phyloP scores from a whole-genome alignment of 2,888 invertebrate genomes.

The Chloroclystis v-ata region DNA sequence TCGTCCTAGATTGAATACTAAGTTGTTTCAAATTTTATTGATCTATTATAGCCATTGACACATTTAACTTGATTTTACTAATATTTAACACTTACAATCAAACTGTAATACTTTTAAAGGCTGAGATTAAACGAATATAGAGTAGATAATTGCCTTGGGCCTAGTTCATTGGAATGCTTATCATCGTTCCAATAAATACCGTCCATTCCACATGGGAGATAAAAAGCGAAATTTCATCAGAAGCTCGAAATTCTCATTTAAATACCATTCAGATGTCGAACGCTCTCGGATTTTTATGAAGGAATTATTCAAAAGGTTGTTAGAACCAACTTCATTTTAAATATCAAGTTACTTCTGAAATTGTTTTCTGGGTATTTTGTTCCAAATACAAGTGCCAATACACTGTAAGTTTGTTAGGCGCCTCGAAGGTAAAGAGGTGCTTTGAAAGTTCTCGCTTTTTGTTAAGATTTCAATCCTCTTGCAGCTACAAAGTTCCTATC shows the following conservation, averaged over 20 bases:
- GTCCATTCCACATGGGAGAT: constrained; percentile 17
- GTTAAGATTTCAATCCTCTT: not conserved
- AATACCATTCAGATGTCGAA: constrained; percentile 23
- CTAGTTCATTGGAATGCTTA: constrained; percentile 7
- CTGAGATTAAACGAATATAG: no score
- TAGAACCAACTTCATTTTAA: constrained; percentile 10
- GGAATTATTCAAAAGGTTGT: constrained; percentile 20
- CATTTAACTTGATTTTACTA: no score
- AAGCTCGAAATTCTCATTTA: constrained; percentile 25
- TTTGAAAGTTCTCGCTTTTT: not conserved
- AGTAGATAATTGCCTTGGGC: not conserved
- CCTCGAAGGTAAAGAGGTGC: not conserved
- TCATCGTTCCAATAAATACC: constrained; percentile 19
- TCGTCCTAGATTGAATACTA: no score
- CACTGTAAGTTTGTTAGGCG: no score
- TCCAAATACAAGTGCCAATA: no score
- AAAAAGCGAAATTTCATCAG: constrained; percentile 18
- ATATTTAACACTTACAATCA: no score
- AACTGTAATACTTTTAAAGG: no score
- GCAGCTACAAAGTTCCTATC: not conserved
- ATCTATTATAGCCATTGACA: no score
- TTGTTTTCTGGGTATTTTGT: no score
- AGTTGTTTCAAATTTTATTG: no score
- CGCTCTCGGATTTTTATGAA: constrained; percentile 20
- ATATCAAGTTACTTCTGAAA: not conserved